These are phyloP conservation scores for Aplidium turbinatum DNA, from an alignment of 23 tunicate species.

Conservation along the genomic window DNA sequence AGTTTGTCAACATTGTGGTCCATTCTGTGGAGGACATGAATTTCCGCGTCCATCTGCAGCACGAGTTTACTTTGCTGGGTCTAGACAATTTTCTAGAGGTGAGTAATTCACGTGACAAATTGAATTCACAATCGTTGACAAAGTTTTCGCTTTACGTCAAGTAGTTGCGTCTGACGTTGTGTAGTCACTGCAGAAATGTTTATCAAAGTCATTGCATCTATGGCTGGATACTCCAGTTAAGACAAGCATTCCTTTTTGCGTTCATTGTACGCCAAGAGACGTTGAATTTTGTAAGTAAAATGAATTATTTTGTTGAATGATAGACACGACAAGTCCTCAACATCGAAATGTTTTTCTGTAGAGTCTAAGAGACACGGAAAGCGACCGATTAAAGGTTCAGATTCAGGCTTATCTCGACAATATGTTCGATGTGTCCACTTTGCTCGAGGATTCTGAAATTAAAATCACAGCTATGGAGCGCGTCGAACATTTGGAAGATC, in stretches of 20 bases:
- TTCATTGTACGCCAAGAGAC: too few species aligned
- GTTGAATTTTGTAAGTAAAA: too few species aligned
- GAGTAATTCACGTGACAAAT: slow-evolving; percentile 37
- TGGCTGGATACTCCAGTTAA: too few species aligned
- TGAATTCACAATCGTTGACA: too few species aligned
- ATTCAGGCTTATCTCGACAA: slow-evolving; percentile 95
- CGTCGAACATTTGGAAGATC: slow-evolving; percentile 83
- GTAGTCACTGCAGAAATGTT: too few species aligned
- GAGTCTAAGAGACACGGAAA: slow-evolving; percentile 55
- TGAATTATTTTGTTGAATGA: neutral
- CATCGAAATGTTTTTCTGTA: neutral
- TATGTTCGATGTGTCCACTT: slow-evolving; percentile 88
- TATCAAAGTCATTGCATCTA: too few species aligned
- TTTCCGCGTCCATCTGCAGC: slow-evolving; percentile 96
- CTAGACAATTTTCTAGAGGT: slow-evolving; percentile 81
- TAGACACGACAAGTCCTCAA: neutral
- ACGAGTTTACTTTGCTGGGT: slow-evolving; percentile 92
- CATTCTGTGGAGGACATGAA: slow-evolving; percentile 99
- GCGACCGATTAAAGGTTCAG: slow-evolving; percentile 87
- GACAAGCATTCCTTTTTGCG: too few species aligned
- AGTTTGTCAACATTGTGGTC: slow-evolving; percentile 93
- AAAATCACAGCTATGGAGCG: slow-evolving; percentile 73
- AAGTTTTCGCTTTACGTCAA: too few species aligned
- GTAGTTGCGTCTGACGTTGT: too few species aligned
- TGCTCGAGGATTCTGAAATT: slow-evolving; percentile 91